These are phyloP conservation scores for Phytoseiulus persimilis DNA, from an alignment of 2,888 invertebrate species.

Conservation along the genomic window DNA sequence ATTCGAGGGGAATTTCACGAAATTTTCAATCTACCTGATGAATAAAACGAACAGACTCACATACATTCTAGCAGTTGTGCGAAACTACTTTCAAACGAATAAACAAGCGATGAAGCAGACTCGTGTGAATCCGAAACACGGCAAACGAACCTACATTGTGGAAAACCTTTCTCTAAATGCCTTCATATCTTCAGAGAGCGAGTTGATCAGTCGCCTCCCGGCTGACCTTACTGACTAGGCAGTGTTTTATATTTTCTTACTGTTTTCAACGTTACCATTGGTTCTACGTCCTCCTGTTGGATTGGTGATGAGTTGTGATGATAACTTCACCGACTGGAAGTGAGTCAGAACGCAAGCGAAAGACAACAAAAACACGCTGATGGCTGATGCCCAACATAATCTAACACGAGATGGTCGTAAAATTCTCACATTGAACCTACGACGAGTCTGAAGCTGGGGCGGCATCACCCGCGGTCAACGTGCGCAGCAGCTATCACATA, in stretches of 20 bases:
- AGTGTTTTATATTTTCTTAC: neutral
- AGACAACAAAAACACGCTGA: neutral
- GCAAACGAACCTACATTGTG: neutral
- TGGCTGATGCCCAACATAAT: neutral
- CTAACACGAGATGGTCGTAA: neutral
- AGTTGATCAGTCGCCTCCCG: neutral
- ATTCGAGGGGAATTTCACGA: too few relatives aligned
- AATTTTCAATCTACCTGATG: too few relatives aligned
- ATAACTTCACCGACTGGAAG: neutral
- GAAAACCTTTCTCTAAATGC: neutral
- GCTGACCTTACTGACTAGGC: neutral
- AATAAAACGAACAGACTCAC: too few relatives aligned
- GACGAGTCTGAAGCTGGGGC: too few relatives aligned
- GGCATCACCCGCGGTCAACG: neutral
- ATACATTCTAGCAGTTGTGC: too few relatives aligned
- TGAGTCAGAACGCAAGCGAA: neutral
- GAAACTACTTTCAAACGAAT: too few relatives aligned
- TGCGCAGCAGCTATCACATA: neutral
- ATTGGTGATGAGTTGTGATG: slow-evolving; percentile 5
- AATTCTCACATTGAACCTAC: too few relatives aligned
- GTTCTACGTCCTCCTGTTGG: neutral
- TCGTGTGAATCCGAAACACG: neutral
- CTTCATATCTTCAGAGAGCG: neutral
- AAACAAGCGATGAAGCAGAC: neutral
- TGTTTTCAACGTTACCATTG: neutral